Conservation (phyloP, 2,888 invertebrate species). For the Gandaritis pyraliata region DNA sequence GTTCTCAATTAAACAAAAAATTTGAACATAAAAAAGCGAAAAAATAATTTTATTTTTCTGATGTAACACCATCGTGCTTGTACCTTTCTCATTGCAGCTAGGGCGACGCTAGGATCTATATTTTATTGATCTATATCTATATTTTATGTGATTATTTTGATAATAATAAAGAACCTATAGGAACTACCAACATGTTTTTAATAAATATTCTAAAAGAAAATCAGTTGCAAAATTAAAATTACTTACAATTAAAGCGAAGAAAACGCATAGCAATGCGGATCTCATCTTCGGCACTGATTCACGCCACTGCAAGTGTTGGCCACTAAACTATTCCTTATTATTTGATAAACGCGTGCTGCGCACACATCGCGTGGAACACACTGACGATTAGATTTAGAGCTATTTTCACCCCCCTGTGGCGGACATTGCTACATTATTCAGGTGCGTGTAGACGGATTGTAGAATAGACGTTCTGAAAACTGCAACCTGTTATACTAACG, state of each 20-base stretch:
- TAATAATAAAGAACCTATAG: too few relatives aligned
- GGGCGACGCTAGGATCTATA: too few relatives aligned
- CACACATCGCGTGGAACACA: constrained; percentile 51
- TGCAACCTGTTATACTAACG: background rate
- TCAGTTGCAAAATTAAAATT: constrained; percentile 6
- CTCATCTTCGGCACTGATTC: constrained; percentile 68
- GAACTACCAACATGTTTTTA: too few relatives aligned
- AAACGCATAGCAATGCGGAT: constrained; percentile 70
- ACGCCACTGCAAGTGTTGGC: constrained; percentile 56
- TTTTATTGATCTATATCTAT: too few relatives aligned
- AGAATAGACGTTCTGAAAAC: background rate
- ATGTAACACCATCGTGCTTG: too few relatives aligned
- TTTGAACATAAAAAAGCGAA: too few relatives aligned
- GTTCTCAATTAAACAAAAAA: background rate
- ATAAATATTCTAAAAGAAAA: background rate
- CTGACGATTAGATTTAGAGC: constrained; percentile 17
- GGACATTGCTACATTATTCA: background rate
- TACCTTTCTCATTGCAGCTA: too few relatives aligned
- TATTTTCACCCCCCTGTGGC: constrained; percentile 20
- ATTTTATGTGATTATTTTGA: too few relatives aligned
- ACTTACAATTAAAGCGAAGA: constrained; percentile 73
- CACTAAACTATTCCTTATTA: constrained; percentile 36
- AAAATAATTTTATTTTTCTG: too few relatives aligned
- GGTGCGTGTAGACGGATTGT: constrained; percentile 1
- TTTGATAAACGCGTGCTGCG: constrained; percentile 58